Base-by-base conservation (phyloP, 2,888 invertebrate species). In the Anarsia innoxiella region DNA sequence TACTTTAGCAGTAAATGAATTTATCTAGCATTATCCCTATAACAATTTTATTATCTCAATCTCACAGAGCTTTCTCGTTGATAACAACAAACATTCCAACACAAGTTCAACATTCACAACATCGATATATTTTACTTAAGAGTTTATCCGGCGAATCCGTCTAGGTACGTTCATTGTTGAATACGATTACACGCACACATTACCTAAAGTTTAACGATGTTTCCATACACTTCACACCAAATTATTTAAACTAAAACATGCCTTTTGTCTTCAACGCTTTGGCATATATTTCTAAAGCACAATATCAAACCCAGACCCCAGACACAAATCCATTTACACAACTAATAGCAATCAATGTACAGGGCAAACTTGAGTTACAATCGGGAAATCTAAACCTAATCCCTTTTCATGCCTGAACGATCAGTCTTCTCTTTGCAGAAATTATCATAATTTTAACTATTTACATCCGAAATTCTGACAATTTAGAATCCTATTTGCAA, bases 381-480 rank as follows among this genome's bases (percentile, higher is more conserved):
- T 65, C 69, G 67, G 66, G 61, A 63, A 71, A 73, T 63, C 70
- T 77, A 79, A 70, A 69, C 53, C 70, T 78, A 72, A 57, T 69
- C 67, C 78, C 70, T 66, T 59, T 60, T 70, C 79, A 74, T 65
- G 72, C 76, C 66, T 69, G 77, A 78, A 76, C 79, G 71, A 75
- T 83, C 83, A 83, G 83, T 83, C 83, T 83, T 83, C 78, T 83
- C 79, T 72, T 80, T 80, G 77, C 79, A 67, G 77, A 79, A 79
- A 79, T 82, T 78, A 77, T 74, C 65, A 72, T 78, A 75, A 74
- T 65, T 59, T 59, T 58, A 56, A 59, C 54, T 73, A 72, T 75
- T 71, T 74, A 66, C 66, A 66, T 43, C 55, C 56, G 53, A 23
- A 49, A 46, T 42, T 27, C 37, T 13, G 35, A 31, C 4, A 31